Conservation (phyloP, 2,888 invertebrate species). For the Eupsilia transversa region DNA sequence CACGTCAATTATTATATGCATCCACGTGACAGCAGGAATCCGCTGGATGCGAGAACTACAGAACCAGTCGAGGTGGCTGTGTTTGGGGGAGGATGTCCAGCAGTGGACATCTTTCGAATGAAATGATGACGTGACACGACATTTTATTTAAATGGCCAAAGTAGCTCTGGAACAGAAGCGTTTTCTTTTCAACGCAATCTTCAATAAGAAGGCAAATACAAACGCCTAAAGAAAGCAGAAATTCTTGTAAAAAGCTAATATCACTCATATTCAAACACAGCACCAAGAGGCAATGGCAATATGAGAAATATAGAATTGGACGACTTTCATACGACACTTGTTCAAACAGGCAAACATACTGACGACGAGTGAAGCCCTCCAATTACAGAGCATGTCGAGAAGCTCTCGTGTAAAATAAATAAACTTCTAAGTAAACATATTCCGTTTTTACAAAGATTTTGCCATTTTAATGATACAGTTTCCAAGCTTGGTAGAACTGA, state of each 20-base stretch:
- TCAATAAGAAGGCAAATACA: conserved; percentile 31
- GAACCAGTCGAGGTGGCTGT: neutral
- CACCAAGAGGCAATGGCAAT: conserved; percentile 33
- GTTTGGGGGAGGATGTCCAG: neutral
- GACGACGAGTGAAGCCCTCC: conserved; percentile 39
- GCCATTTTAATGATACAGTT: neutral
- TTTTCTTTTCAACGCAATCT: neutral
- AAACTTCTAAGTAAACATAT: conserved; percentile 8
- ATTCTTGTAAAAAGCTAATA: conserved; percentile 31
- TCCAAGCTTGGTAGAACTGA: neutral
- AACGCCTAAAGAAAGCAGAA: conserved; percentile 10
- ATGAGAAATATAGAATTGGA: conserved; percentile 33
- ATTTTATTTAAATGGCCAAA: neutral
- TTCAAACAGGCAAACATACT: conserved; percentile 42
- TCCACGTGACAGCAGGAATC: neutral
- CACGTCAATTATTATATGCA: neutral
- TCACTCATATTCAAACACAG: conserved; percentile 19
- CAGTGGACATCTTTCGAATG: neutral
- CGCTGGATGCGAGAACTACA: neutral
- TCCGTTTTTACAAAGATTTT: neutral
- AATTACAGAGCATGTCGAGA: conserved; percentile 35
- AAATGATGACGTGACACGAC: neutral
- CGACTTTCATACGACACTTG: conserved; percentile 27
- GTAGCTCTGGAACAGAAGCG: neutral
- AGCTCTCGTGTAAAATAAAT: conserved; percentile 22